Evolutionary conservation across 2,888 invertebrate species (phyloP).

Genomic region (Caenorhabditis afra): DNA sequence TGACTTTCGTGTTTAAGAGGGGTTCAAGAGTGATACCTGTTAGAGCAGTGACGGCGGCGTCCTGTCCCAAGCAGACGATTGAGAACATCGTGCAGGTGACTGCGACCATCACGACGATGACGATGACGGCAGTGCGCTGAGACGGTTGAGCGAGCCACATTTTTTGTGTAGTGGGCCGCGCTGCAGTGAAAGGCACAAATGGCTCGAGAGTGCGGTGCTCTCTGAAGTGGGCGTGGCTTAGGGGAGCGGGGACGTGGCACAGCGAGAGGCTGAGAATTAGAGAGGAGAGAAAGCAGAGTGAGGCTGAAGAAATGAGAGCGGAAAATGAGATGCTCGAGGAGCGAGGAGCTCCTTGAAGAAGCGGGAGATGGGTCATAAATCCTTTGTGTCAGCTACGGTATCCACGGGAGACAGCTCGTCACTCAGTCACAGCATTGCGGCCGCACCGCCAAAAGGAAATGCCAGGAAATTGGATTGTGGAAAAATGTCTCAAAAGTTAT

Average conservation of each 20-base stretch:
- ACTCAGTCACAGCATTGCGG: neutral
- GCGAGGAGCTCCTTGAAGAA: neutral
- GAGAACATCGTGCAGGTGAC: conserved; percentile 26
- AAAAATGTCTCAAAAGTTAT: no score
- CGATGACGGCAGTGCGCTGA: conserved; percentile 6
- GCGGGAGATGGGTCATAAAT: conserved; percentile 39
- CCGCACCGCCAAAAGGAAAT: neutral
- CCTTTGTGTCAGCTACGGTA: conserved; percentile 30
- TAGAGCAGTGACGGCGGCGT: conserved; percentile 19
- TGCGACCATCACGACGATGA: conserved; percentile 18
- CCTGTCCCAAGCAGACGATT: conserved; percentile 25
- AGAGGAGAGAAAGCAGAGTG: conserved; percentile 21
- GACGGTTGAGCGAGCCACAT: conserved; percentile 33
- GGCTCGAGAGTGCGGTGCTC: conserved; percentile 18
- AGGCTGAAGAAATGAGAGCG: conserved; percentile 1
- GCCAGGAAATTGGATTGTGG: neutral
- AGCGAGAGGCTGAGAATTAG: neutral
- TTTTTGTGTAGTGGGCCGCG: no score
- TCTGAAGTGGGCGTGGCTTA: conserved; percentile 24
- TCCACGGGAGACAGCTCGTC: conserved; percentile 40
- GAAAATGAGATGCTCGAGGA: neutral
- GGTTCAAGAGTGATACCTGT: conserved; percentile 8
- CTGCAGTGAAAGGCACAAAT: conserved; percentile 22
- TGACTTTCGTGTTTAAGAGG: neutral
- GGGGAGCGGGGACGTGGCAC: conserved; percentile 37